Percentiles rank a stretch among this genome's conserved stretches.
Evolutionary conservation across 37 sponge, comb jelly and placozoan genomes (phyloP).

Genomic region (Chondrilla cf. caribensis): DNA sequence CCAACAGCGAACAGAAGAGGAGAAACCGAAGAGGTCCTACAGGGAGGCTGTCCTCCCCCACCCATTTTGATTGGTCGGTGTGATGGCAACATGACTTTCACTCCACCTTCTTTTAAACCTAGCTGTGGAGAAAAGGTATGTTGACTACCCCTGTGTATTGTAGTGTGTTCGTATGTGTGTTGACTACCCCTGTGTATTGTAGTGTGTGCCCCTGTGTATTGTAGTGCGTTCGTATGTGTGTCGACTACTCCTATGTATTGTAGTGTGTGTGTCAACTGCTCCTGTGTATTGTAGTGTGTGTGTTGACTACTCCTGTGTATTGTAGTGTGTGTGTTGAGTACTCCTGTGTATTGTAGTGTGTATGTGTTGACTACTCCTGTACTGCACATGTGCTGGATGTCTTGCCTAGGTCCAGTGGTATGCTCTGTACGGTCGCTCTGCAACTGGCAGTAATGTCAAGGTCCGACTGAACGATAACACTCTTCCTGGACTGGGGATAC

Average conservation of each 20-base stretch:
- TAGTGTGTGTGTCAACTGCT: neutral
- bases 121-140: slow-evolving; percentile 31
- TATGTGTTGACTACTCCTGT: too few species aligned
- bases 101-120: slow-evolving; percentile 57
- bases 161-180: too few species aligned
- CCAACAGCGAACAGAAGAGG: neutral
- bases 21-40: neutral
- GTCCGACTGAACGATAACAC: slow-evolving; percentile 81
- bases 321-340: too few species aligned
- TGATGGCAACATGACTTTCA: slow-evolving; percentile 62
- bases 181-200: too few species aligned
- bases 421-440: slow-evolving; percentile 70
- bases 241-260: neutral
- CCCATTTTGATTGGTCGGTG: slow-evolving; percentile 53
- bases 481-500: slow-evolving; percentile 69
- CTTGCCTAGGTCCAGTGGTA: slow-evolving; percentile 66
- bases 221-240: too few species aligned
- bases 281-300: neutral
- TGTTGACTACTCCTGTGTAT: too few species aligned
- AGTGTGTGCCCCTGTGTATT: too few species aligned
- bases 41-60: slow-evolving; percentile 38
- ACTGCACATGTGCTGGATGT: too few species aligned
- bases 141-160: too few species aligned
- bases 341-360: neutral
- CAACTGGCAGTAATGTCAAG: slow-evolving; percentile 82